phyloP scores from a whole-genome alignment of 2,113 vertebrate species.

The Meleagris gallopavo region DNA sequence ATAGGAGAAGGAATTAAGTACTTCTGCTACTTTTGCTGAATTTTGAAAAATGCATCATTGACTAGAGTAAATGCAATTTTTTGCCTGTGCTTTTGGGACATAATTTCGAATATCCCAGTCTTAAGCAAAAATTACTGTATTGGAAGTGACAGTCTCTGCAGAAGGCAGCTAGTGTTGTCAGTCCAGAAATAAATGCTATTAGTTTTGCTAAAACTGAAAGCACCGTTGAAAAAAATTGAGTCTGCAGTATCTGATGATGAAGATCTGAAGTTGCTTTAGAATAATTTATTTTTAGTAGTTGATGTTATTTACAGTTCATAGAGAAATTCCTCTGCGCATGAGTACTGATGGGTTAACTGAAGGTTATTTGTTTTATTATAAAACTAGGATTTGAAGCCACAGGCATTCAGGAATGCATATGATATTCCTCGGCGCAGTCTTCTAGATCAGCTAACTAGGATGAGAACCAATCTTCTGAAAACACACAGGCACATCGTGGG shows the following conservation, averaged over 20 bases:
- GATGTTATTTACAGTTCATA: neutral
- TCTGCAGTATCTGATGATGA: neutral
- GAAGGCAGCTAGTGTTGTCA: neutral
- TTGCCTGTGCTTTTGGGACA: neutral
- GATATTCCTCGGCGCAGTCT: conserved; percentile 84
- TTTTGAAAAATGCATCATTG: neutral
- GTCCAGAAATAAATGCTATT: neutral
- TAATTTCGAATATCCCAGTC: neutral
- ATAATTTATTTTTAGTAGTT: neutral
- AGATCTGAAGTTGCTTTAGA: neutral
- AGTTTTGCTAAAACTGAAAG: neutral
- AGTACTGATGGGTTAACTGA: conserved; percentile 12
- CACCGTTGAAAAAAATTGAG: neutral
- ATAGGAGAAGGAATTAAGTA: neutral
- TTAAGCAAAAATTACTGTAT: neutral
- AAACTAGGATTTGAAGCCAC: conserved; percentile 83
- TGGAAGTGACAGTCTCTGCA: neutral
- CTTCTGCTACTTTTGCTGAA: neutral
- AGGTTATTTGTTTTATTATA: neutral
- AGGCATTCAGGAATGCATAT: conserved; percentile 84
- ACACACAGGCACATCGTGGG: conserved; percentile 80
- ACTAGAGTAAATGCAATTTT: neutral
- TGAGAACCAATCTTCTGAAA: conserved; percentile 85
- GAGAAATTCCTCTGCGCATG: neutral
- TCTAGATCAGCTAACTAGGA: conserved; percentile 84